Evolutionary conservation across 1,140 invertebrate genomes (phyloP), one percentile per base, ranked within the genome.

Genomic region (Ceratina calcarata): DNA sequence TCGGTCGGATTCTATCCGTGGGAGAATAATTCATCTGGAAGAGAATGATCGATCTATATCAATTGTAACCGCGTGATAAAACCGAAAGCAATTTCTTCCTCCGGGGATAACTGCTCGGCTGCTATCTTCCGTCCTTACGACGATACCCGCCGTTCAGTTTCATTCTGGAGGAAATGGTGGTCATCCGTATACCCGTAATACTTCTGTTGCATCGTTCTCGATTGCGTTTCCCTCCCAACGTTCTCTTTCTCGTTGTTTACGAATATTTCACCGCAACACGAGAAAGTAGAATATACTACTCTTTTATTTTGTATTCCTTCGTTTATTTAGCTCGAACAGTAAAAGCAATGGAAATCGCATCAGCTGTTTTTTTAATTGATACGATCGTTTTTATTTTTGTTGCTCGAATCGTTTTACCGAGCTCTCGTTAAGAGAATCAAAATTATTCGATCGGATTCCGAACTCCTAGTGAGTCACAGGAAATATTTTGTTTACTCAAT

Each of bases 1-100:
- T 49, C 57, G 68, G 61, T 69, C 32, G 57, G 10, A 3, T 51
- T 61, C 67, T 55, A 15, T 53, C 10, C 51, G 7, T 12, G 10
- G 32, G 27, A 77, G 69, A 86, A 86, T 80, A 80, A 85, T 86
- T 83, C 80, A 78, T 81, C 60, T 60, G 20, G 7, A 16, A 4
- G 57, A 37, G 37, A 62, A 73, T 78, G 81, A 87, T 86, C 83
- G 80, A 86, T 86, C 80, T 86, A 80, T 86, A 86, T 80, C 85
- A 85, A 83, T 86, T 77, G 76, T 37, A 62, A 74, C 61, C 74
- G 53, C 75, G 55, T 32, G 74, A 76, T 82, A 85, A 85, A 81
- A 75, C 79, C 70, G 51, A 65, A 78, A 82, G 75, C 84, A 84
- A 86, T 86, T 85, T 82, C 75, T 84, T 71, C 58, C 66, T 32